A percentile compares a stretch with the other conserved stretches of the same genome.
These are phyloP conservation scores for Cercopithecus mona DNA, from an alignment of 2,113 vertebrate species.

Conservation along the genomic window DNA sequence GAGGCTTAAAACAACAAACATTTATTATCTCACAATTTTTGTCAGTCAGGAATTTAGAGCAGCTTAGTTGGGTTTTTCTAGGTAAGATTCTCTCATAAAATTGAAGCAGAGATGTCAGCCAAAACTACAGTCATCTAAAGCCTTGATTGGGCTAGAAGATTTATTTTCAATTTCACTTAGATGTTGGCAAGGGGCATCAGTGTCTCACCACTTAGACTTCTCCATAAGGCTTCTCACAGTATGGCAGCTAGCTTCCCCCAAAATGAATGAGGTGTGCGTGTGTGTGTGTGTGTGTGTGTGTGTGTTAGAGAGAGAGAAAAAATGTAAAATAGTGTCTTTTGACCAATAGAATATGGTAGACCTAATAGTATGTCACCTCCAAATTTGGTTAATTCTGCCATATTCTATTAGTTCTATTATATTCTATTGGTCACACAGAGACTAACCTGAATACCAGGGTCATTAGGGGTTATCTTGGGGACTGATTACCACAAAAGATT, in stretches of 20 bases:
- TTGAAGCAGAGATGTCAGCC: background rate
- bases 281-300: background rate
- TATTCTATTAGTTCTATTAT: background rate
- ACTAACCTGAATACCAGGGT: background rate
- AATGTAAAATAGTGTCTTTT: no score
- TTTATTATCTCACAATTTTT: conserved; percentile 16
- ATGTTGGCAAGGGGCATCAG: background rate
- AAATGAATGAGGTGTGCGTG: background rate
- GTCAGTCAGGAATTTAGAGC: background rate
- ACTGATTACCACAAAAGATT: background rate
- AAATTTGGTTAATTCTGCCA: background rate
- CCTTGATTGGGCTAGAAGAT: background rate
- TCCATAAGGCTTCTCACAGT: background rate
- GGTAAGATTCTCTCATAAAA: background rate
- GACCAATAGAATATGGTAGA: no score
- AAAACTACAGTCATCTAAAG: background rate
- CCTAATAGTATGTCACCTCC: no score
- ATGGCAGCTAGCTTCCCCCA: background rate
- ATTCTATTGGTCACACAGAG: background rate
- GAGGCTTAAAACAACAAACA: background rate
- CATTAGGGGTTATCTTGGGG: background rate
- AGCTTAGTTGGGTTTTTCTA: background rate
- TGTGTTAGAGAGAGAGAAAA: background rate
- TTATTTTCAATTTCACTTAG: background rate
- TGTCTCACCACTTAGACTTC: background rate